Conservation (phyloP, 2,888 invertebrate genomes). For the Congeria kusceri region DNA sequence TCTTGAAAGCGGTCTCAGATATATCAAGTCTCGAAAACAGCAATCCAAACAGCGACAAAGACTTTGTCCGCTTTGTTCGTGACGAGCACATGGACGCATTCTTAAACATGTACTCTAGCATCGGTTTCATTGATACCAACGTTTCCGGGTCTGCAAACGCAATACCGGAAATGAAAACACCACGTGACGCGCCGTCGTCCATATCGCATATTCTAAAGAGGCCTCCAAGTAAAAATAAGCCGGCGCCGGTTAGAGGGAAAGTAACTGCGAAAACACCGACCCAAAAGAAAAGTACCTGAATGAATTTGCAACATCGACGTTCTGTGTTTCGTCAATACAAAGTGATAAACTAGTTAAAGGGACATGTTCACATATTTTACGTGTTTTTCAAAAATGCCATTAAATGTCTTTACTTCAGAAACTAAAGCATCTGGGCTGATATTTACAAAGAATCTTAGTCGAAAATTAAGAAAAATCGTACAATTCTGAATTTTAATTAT, state of each 20-base stretch:
- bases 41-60: slow-evolving; percentile 3
- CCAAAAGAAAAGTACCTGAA: not conserved
- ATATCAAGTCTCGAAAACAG: slow-evolving; percentile 14
- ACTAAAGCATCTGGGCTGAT: too few relatives aligned
- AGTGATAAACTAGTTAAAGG: too few relatives aligned
- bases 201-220: slow-evolving; percentile 27
- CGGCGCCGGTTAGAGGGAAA: not conserved
- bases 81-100: slow-evolving; percentile 28
- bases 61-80: slow-evolving; percentile 29
- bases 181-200: slow-evolving; percentile 13
- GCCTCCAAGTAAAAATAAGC: not conserved
- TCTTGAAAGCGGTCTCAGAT: slow-evolving; percentile 6
- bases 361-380: too few relatives aligned
- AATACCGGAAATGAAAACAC: not conserved
- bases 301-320: too few relatives aligned
- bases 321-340: too few relatives aligned
- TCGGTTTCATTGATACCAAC: slow-evolving; percentile 49
- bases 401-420: too few relatives aligned
- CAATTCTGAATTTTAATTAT: too few relatives aligned
- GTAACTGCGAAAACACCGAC: not conserved
- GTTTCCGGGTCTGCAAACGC: not conserved
- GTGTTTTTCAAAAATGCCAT: too few relatives aligned
- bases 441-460: too few relatives aligned
- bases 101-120: slow-evolving; percentile 31
- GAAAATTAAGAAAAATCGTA: too few relatives aligned